Evolutionary conservation across 2,888 invertebrate genomes (phyloP).

Genomic region (Hyposoter dolosus): DNA sequence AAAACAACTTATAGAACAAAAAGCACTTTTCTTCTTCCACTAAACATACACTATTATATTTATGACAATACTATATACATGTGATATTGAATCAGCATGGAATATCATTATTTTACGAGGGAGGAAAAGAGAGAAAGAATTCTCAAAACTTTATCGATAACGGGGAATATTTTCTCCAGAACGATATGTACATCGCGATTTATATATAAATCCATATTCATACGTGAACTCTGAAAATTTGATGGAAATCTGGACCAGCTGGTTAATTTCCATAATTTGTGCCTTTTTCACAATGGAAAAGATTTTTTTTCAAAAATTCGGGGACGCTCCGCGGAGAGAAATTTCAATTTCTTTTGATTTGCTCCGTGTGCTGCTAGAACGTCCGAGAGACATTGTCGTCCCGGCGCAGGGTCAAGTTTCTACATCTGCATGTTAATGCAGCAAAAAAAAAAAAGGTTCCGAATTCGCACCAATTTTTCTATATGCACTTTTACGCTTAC

Average conservation of each 20-base stretch:
- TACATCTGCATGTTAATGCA: background rate
- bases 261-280: background rate
- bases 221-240: background rate
- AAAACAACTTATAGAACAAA: constrained; percentile 52
- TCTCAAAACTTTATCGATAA: constrained; percentile 75
- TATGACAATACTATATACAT: constrained; percentile 46
- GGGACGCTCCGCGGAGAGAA: no score
- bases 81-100: constrained; percentile 84
- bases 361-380: background rate
- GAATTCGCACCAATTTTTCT: constrained; percentile 4
- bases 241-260: background rate
- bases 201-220: background rate
- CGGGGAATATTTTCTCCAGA: constrained; percentile 73
- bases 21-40: constrained; percentile 39
- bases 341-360: background rate
- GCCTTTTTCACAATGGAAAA: background rate
- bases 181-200: background rate
- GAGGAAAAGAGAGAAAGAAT: constrained; percentile 68
- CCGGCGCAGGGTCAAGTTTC: background rate
- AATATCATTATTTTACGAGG: constrained; percentile 83
- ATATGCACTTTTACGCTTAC: background rate
- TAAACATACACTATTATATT: background rate
- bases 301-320: background rate
- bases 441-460: background rate
- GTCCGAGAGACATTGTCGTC: background rate